Base-by-base conservation (phyloP, 1,140 invertebrate species). In the Coelopa frigida region DNA sequence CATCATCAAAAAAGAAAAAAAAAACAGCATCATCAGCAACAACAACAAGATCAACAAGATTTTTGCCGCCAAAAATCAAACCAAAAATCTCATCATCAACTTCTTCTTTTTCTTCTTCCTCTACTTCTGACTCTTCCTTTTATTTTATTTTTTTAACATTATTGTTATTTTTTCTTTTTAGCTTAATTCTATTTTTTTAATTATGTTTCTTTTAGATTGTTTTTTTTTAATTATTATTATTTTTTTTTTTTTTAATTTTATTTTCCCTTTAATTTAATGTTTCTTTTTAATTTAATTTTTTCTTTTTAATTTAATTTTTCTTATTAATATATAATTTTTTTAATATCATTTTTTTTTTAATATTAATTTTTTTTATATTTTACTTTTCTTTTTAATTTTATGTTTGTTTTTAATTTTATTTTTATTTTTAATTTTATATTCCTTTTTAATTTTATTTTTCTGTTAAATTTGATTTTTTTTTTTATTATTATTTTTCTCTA, bases 271-370 rank as follows among this genome's bases (percentile, higher is more conserved):
- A 6, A 21, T n/a, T 39, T 39, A 7, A 3, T 12, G 18, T 5
- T 39, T 14, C 24, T 38, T 38, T 12, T 38, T 38, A 7, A 39
- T 39, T n/a, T 18, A 14, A 17, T 44, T 10, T 23, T n/a, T n/a
- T n/a, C n/a, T n/a, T n/a, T n/a, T n/a, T n/a, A n/a, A n/a, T n/a
- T n/a, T n/a, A n/a, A n/a, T n/a, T n/a, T n/a, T n/a, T n/a, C n/a
- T n/a, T n/a, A n/a, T n/a, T n/a, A n/a, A n/a, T n/a, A n/a, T n/a
- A n/a, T n/a, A n/a, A n/a, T n/a, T n/a, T n/a, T n/a, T n/a, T n/a
- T n/a, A n/a, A n/a, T n/a, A n/a, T n/a, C n/a, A n/a, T n/a, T n/a
- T n/a, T n/a, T n/a, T n/a, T n/a, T n/a, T n/a, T n/a, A n/a, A n/a
- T n/a, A n/a, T n/a, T n/a, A n/a, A n/a, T n/a, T n/a, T n/a, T n/a